These are phyloP conservation scores for Pterobdella sp. DNA, from an alignment of 2,888 invertebrate genomes.

Conservation along the genomic window DNA sequence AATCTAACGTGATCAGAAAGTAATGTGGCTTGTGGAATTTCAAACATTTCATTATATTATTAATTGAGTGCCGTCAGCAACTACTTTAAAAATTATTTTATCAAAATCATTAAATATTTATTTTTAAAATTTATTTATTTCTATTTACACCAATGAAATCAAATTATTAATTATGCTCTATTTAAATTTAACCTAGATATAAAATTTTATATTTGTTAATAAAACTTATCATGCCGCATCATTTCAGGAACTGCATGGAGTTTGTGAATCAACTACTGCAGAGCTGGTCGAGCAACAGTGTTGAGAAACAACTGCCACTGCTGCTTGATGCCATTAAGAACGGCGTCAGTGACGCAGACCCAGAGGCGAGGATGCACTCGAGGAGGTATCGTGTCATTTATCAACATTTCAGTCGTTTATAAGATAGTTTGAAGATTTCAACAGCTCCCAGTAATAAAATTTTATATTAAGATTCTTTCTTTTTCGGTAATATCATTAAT, in stretches of 20 bases:
- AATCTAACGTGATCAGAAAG: conserved; percentile 79
- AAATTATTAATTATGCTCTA: not conserved
- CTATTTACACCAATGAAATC: not conserved
- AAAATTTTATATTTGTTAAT: not conserved
- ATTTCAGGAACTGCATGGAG: conserved; percentile 61
- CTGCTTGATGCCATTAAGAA: conserved; percentile 70
- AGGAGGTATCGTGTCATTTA: conserved; percentile 60
- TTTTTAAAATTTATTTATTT: not conserved
- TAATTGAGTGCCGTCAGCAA: too few species aligned
- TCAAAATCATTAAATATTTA: not conserved
- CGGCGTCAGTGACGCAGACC: conserved; percentile 86
- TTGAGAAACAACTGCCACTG: conserved; percentile 71
- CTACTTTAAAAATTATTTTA: not conserved
- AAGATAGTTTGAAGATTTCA: not conserved
- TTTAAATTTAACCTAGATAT: not conserved
- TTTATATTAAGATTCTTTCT: not conserved
- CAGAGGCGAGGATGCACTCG: conserved; percentile 72
- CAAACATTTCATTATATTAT: too few species aligned
- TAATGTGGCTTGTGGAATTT: conserved; percentile 17
- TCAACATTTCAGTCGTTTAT: not conserved
- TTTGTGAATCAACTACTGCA: conserved; percentile 73
- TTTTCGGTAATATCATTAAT: not conserved
- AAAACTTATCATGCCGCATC: not conserved
- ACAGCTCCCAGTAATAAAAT: not conserved
- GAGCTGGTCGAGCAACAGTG: conserved; percentile 72